Base-by-base conservation (phyloP, 1,140 invertebrate species). In the Palaemon carinicauda region DNA sequence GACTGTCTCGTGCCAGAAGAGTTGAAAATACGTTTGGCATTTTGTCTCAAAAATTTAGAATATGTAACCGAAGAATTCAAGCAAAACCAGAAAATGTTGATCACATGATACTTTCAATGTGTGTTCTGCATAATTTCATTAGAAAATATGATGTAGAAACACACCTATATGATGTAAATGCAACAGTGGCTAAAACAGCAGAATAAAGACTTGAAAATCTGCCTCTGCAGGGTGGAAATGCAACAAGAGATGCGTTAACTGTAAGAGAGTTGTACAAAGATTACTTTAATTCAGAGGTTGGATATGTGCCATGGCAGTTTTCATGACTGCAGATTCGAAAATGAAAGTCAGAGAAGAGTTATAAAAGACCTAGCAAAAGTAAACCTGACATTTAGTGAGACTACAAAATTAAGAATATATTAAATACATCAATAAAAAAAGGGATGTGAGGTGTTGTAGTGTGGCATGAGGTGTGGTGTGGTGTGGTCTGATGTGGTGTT, bases 161-260 rank as follows among this genome's bases (percentile, higher is more conserved):
- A 52, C 31, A 56, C 53, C 51, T 29, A 80, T 15, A 80, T 52
- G 54, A 65, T 56, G 56, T 80, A 80, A 24, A 80, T 80, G 53
- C 51, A 80, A 56, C 51, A 29, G 41, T 50, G n/a, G 56, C 56
- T 60, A 52, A 80, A 60, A 80, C 54, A 1, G 27, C 51, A 56
- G 78, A 80, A 80, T 52, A n/a, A 80, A 80, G 54, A 60, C 27
- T 60, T 12, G 53, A 60, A 80, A 80, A 80, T 80, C 78, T 65
- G 78, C 14, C 78, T 60, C 27, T 80, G 78, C 52, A 80, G 51
- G 78, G 78, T 80, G 53, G 19, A 80, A 80, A 80, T 60, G 54
- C 78, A 80, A 80, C 78, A 80, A n/a, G n/a, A n/a, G n/a, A n/a
- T n/a, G n/a, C n/a, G n/a, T n/a, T n/a, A n/a, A n/a, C n/a, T n/a